phyloP scores from a whole-genome alignment of 2,113 vertebrate genomes.

The Poecilia latipinna region DNA sequence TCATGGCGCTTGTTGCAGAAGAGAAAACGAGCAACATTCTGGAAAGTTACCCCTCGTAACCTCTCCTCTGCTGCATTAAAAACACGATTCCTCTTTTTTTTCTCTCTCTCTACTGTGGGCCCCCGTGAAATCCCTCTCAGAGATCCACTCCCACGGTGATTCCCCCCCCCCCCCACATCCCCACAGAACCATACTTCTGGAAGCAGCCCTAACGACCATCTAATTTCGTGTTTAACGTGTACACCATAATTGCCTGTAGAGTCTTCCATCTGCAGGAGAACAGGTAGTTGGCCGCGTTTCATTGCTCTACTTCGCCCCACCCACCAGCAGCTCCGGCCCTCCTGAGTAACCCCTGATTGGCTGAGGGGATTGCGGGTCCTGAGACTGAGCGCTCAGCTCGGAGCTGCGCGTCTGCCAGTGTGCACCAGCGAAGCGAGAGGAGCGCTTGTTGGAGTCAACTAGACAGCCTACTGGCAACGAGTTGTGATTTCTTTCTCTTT shows the following conservation, averaged over 20 bases:
- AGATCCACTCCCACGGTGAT: constrained; percentile 15
- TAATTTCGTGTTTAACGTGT: constrained; percentile 40
- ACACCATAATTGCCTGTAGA: constrained; percentile 49
- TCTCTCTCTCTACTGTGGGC: background rate
- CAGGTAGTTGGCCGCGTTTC: constrained; percentile 78
- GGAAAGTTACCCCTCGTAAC: constrained; percentile 28
- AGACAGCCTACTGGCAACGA: constrained; percentile 67
- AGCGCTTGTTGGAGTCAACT: constrained; percentile 72
- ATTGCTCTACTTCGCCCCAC: constrained; percentile 72
- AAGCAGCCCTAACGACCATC: constrained; percentile 37
- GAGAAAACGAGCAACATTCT: background rate
- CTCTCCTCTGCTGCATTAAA: constrained; percentile 22
- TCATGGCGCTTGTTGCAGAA: constrained; percentile 1
- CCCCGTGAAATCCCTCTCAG: constrained; percentile 15
- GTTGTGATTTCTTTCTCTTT: constrained; percentile 41
- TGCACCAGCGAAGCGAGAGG: constrained; percentile 75
- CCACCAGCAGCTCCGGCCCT: constrained; percentile 78
- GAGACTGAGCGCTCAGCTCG: constrained; percentile 77
- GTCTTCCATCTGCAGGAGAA: constrained; percentile 62
- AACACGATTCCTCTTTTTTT: background rate
- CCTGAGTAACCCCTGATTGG: constrained; percentile 80
- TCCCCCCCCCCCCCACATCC: constrained; percentile 2
- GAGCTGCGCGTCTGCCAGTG: constrained; percentile 78
- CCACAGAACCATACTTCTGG: constrained; percentile 11
- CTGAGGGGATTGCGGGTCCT: constrained; percentile 82